Percentiles rank a stretch among this genome's conserved stretches.
These are phyloP conservation scores for Temnothorax unifasciatus DNA, from an alignment of 2,888 invertebrate species.

Conservation along the genomic window DNA sequence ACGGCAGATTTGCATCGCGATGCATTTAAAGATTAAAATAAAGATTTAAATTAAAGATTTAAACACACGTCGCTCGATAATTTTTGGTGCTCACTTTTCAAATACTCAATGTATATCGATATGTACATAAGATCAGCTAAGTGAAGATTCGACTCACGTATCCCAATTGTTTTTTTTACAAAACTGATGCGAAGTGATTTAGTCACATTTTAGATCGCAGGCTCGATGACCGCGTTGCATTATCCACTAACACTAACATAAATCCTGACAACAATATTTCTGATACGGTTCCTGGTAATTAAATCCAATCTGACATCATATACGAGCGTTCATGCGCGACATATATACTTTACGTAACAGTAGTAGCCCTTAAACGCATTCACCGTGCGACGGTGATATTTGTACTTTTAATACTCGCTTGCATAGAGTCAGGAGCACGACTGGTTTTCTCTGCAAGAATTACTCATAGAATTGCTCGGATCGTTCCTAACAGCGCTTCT, in stretches of 20 bases:
- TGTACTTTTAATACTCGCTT: slow-evolving; percentile 59
- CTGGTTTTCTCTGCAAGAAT: slow-evolving; percentile 67
- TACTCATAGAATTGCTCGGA: slow-evolving; percentile 43
- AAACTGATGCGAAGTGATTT: not conserved
- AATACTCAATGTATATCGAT: not conserved
- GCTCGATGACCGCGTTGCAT: not conserved
- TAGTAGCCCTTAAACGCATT: slow-evolving; percentile 70
- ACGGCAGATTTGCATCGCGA: not conserved
- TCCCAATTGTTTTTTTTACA: not conserved
- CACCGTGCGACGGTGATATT: slow-evolving; percentile 61
- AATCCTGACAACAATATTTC: not conserved
- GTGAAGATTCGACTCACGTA: not conserved
- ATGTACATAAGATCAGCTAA: not conserved
- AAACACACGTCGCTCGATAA: not conserved
- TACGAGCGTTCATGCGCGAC: slow-evolving; percentile 41
- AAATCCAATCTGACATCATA: slow-evolving; percentile 59
- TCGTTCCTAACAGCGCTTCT: slow-evolving; percentile 47
- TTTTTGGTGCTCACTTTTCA: not conserved
- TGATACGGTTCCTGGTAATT: not conserved
- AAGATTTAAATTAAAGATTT: not conserved
- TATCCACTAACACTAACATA: not conserved
- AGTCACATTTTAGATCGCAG: not conserved
- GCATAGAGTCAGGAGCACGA: slow-evolving; percentile 66
- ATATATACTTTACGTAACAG: slow-evolving; percentile 68
- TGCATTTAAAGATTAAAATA: not conserved